Conservation (phyloP, 1,140 invertebrate species). For the Drosophila arawakana region DNA sequence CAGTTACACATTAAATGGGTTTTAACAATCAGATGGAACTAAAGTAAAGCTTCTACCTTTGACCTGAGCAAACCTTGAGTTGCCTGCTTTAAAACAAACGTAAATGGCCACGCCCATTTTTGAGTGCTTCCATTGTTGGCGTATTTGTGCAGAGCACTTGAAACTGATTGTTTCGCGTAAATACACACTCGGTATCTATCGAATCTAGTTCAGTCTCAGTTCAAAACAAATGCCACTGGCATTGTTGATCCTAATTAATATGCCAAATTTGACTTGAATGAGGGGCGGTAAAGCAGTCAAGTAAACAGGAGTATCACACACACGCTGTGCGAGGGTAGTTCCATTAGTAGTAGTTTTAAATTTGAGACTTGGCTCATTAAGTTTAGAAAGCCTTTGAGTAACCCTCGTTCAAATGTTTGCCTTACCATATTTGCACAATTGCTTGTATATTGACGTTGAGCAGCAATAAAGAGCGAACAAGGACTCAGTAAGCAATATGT, state of each 20-base stretch:
- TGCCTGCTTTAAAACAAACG: constrained; percentile 29
- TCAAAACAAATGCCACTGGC: constrained; percentile 12
- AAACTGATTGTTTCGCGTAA: neutral
- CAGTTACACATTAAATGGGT: constrained; percentile 32
- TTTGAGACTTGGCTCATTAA: neutral
- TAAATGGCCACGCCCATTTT: constrained; percentile 40
- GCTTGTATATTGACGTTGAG: constrained; percentile 23
- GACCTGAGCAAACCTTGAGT: constrained; percentile 4
- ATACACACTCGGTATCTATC: constrained; percentile 8
- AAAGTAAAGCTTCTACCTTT: neutral
- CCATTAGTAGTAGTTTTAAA: neutral
- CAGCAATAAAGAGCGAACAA: constrained; percentile 33
- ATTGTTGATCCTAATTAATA: constrained; percentile 44
- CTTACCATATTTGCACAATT: constrained; percentile 11
- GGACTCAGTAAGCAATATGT: constrained; percentile 66
- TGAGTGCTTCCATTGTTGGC: neutral
- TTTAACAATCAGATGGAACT: constrained; percentile 43
- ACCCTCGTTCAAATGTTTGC: neutral
- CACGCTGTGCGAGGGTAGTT: constrained; percentile 19
- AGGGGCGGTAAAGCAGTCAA: constrained; percentile 2
- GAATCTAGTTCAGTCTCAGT: constrained; percentile 1
- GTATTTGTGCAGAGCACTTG: constrained; percentile 5
- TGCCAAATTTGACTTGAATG: constrained; percentile 35
- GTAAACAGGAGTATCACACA: neutral
- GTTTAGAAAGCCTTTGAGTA: neutral